A percentile compares a stretch with the other conserved stretches of the same genome.
Conservation (phyloP, 2,888 invertebrate species). For the Oxycera nigricornis region DNA sequence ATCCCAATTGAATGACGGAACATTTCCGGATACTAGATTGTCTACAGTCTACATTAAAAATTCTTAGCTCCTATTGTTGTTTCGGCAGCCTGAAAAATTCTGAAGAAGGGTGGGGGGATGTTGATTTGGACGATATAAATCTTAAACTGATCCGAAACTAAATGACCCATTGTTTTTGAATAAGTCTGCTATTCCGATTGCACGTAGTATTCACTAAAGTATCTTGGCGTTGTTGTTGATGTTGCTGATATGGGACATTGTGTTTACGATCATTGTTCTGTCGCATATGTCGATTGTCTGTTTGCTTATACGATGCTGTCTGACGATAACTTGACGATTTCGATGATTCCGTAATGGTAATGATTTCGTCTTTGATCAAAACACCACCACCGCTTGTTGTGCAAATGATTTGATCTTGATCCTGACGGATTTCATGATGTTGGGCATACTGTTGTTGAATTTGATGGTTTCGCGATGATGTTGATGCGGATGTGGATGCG, state of each 20-base stretch:
- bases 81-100: too few relatives aligned
- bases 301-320: background rate
- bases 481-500: background rate
- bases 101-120: too few relatives aligned
- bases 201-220: background rate
- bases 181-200: background rate
- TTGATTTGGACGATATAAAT: background rate
- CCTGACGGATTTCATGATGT: background rate
- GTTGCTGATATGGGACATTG: background rate
- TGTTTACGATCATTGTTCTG: background rate
- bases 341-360: constrained; percentile 1
- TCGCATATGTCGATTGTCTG: background rate
- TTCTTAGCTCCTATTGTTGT: too few relatives aligned
- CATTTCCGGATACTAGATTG: too few relatives aligned
- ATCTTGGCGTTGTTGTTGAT: background rate
- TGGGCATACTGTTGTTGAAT: background rate
- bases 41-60: too few relatives aligned
- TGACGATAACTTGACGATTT: background rate
- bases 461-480: background rate
- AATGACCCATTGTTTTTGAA: constrained; percentile 25
- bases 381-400: background rate
- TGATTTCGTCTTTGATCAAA: constrained; percentile 4
- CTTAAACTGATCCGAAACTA: too few relatives aligned
- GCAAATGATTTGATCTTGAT: constrained; percentile 2
- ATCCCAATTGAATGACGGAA: too few relatives aligned